Percentiles rank a stretch among this genome's conserved stretches.
These are phyloP conservation scores for Tragelaphus imberbis DNA, from an alignment of 2,113 vertebrate genomes.

Conservation along the genomic window DNA sequence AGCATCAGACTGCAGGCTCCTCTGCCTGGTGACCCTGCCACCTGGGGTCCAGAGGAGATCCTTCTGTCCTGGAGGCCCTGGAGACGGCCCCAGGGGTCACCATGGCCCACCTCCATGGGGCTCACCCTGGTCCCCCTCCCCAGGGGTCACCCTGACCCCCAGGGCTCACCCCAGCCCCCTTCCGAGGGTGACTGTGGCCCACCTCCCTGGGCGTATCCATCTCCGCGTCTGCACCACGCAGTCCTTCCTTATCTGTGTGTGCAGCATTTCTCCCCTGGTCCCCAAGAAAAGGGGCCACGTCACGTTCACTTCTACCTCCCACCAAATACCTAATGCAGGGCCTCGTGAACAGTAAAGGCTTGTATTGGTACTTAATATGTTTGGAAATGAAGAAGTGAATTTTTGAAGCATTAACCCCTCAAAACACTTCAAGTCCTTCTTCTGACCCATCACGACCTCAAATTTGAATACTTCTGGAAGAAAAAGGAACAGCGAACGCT, in stretches of 20 bases:
- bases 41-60: rapidly evolving
- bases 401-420: background rate
- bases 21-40: background rate
- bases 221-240: rapidly evolving
- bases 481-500: background rate
- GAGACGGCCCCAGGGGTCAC: background rate
- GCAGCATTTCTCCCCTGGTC: background rate
- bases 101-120: too few species aligned
- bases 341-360: rapidly evolving
- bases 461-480: background rate
- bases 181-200: background rate
- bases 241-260: rapidly evolving
- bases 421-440: background rate
- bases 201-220: rapidly evolving
- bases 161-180: background rate
- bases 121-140: too few species aligned
- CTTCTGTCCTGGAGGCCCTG: too few species aligned
- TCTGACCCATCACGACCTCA: background rate
- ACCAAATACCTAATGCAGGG: rapidly evolving
- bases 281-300: too few species aligned
- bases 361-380: background rate
- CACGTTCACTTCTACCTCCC: rapidly evolving
- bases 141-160: rapidly evolving
- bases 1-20: background rate
- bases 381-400: background rate